Conservation (phyloP, 2,113 vertebrate species). For the Nibea albiflora region DNA sequence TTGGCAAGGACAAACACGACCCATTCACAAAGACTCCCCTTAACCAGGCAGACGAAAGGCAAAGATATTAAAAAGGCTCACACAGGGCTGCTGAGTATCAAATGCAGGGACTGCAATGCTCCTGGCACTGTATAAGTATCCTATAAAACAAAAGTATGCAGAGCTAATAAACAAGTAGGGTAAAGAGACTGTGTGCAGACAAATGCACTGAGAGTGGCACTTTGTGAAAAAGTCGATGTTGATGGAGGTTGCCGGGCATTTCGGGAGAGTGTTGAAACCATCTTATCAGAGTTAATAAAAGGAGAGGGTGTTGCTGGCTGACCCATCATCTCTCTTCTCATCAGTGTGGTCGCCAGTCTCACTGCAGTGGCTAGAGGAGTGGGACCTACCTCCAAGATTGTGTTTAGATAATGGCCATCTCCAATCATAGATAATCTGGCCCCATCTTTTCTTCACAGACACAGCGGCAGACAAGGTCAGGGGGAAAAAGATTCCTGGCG, state of each 20-base stretch:
- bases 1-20: slow-evolving; percentile 78
- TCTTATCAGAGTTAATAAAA: slow-evolving; percentile 83
- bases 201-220: slow-evolving; percentile 63
- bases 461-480: slow-evolving; percentile 85
- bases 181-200: slow-evolving; percentile 43
- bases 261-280: slow-evolving; percentile 69
- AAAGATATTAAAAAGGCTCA: slow-evolving; percentile 64
- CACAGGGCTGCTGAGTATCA: slow-evolving; percentile 30
- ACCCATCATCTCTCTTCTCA: slow-evolving; percentile 78
- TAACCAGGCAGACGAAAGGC: slow-evolving; percentile 61
- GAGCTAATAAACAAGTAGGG: slow-evolving; percentile 61
- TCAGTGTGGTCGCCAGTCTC: slow-evolving; percentile 74
- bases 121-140: slow-evolving; percentile 55
- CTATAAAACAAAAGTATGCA: slow-evolving; percentile 55
- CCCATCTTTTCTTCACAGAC: slow-evolving; percentile 85
- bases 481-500: slow-evolving; percentile 78
- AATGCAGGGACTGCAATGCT: slow-evolving; percentile 33
- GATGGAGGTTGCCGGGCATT: slow-evolving; percentile 67
- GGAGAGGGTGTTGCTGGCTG: slow-evolving; percentile 74
- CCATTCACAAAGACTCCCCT: slow-evolving; percentile 60
- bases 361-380: slow-evolving; percentile 71
- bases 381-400: slow-evolving; percentile 83
- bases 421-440: slow-evolving; percentile 87
- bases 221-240: slow-evolving; percentile 67
- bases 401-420: slow-evolving; percentile 88